Base-by-base conservation (phyloP, 2,797 vertebrate genomes). In the Nannoperca obscura region DNA sequence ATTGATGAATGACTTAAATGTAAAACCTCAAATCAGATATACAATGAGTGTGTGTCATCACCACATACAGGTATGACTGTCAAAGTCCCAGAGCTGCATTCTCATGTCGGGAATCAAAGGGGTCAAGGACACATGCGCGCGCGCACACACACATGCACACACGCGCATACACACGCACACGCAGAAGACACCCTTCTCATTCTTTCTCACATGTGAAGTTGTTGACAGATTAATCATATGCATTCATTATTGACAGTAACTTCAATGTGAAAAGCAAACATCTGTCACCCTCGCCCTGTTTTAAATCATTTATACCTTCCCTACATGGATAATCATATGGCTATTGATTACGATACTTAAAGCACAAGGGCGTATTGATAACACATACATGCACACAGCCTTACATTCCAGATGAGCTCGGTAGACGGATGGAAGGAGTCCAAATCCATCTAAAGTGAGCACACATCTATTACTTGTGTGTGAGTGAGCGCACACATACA, bases 221-320 rank as follows among this genome's bases (percentile, higher is more conserved):
- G 95, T 96, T 97, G 96, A 95, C 96, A 96, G 96, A 97, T 98
- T 97, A 97, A 98, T 97, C 96, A 96, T 94, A 95, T 96, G 96
- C 97, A 98, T 99, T 97, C 97, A 97, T 99, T 99, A 99, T 98
- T 97, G 97, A 98, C 97, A 97, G 95, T 96, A 96, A 97, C 97
- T 97, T 98, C 97, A 97, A 97, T 98, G 97, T 97, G 96, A 96
- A 93, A 97, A 95, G 96, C 96, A 98, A 98, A 97, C 96, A 97
- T 96, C 96, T 95, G 95, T 96, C 97, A 97, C 96, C 95, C 95
- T 94, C 91, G 90, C 92, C 94, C 96, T 94, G 95, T 95, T 97
- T 97, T 97, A 97, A 99, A 99, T 99, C 97, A 98, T 97, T 97
- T 96, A 97, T 96, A 97, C 96, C 95, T 95, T 95, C 96, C 92